Conservation (phyloP, 2,797 vertebrate genomes). For the Phoxinus dragarum region DNA sequence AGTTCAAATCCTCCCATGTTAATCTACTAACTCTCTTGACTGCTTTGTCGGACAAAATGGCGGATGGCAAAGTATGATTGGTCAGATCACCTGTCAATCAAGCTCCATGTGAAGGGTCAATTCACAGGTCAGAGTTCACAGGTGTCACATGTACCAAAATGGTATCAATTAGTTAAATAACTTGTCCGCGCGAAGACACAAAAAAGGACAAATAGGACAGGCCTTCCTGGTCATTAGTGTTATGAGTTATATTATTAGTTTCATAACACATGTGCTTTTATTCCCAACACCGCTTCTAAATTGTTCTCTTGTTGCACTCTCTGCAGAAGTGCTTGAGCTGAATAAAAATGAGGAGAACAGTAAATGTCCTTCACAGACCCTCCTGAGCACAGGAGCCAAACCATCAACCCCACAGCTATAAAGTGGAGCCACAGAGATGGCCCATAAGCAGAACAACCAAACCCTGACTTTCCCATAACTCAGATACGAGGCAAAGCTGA, state of each 20-base stretch:
- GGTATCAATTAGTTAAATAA: not conserved
- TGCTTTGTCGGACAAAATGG: too few species aligned
- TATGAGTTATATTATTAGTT: constrained; percentile 14
- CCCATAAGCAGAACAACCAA: constrained; percentile 38
- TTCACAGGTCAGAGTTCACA: too few species aligned
- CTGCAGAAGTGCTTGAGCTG: constrained; percentile 28
- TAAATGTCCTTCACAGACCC: constrained; percentile 39
- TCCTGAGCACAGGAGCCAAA: constrained; percentile 33
- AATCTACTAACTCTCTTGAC: too few species aligned
- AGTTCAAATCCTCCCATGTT: too few species aligned
- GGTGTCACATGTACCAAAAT: not conserved
- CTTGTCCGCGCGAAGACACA: not conserved
- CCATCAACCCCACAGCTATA: constrained; percentile 47
- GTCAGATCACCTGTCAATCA: too few species aligned
- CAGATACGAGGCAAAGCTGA: not conserved
- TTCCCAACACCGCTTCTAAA: constrained; percentile 13
- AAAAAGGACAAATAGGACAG: not conserved
- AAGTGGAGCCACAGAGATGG: constrained; percentile 49
- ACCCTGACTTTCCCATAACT: constrained; percentile 23
- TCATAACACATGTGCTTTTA: not conserved
- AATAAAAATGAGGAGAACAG: constrained; percentile 40
- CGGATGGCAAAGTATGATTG: too few species aligned
- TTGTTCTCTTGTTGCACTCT: constrained; percentile 8
- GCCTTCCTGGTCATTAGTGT: not conserved
- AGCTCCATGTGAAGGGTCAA: too few species aligned